Percentiles rank a stretch among this genome's conserved stretches.
phyloP scores from a whole-genome alignment of 2,888 invertebrate genomes.

The Petrophora chlorosata region DNA sequence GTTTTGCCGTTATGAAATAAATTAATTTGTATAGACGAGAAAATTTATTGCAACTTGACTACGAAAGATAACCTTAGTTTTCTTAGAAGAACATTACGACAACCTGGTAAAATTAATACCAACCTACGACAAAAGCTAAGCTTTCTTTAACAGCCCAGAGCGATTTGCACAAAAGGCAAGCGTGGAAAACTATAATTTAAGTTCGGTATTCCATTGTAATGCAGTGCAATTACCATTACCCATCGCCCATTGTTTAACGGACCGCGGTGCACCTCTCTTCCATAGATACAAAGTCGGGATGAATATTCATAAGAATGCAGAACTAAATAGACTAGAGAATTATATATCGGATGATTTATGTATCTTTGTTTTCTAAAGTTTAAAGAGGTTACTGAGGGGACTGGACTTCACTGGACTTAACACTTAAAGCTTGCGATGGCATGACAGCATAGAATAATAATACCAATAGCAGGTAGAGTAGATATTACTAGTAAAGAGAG shows the following conservation, averaged over 20 bases:
- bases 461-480: too few relatives aligned
- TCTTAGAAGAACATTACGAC: too few relatives aligned
- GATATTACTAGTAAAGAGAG: too few relatives aligned
- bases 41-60: too few relatives aligned
- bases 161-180: slow-evolving; percentile 52
- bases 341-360: slow-evolving; percentile 16
- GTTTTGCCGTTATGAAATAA: too few relatives aligned
- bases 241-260: slow-evolving; percentile 61
- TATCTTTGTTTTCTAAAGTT: slow-evolving; percentile 6
- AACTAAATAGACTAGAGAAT: slow-evolving; percentile 18
- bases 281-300: slow-evolving; percentile 45
- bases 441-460: too few relatives aligned
- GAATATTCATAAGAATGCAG: slow-evolving; percentile 35
- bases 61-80: too few relatives aligned
- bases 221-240: slow-evolving; percentile 49
- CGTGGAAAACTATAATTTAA: slow-evolving; percentile 71
- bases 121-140: slow-evolving; percentile 31
- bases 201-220: slow-evolving; percentile 69
- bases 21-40: too few relatives aligned
- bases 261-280: slow-evolving; percentile 39
- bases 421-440: too few relatives aligned
- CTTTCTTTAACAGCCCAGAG: slow-evolving; percentile 25
- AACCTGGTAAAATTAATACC: neutral
- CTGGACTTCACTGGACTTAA: too few relatives aligned
- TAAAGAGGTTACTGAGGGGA: too few relatives aligned